Conservation (phyloP, 2,888 invertebrate species). For the Harpagoxenus sublaevis region DNA sequence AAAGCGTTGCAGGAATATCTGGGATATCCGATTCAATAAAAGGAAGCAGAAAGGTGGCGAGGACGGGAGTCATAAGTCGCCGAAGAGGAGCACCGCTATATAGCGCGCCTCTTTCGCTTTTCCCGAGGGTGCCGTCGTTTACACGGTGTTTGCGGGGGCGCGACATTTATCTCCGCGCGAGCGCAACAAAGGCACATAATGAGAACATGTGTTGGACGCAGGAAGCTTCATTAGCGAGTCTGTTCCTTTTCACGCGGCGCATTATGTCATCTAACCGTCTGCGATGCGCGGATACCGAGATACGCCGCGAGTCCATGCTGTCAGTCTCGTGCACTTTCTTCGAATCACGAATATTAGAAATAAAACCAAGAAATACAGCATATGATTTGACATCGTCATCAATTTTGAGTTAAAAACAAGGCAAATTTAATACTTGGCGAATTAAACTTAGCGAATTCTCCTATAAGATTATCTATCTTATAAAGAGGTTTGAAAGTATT, state of each 20-base stretch:
- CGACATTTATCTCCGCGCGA: constrained; percentile 73
- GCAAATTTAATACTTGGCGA: not conserved
- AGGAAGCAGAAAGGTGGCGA: constrained; percentile 42
- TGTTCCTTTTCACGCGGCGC: constrained; percentile 67
- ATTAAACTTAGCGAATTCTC: not conserved
- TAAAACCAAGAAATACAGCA: not conserved
- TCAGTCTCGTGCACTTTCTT: not conserved
- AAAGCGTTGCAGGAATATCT: constrained; percentile 46
- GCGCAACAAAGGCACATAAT: constrained; percentile 83
- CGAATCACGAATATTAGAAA: not conserved
- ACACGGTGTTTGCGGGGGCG: constrained; percentile 70
- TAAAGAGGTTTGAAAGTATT: not conserved
- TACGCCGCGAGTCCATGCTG: not conserved
- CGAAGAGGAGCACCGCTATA: constrained; percentile 26
- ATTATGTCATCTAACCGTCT: constrained; percentile 65
- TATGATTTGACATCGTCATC: not conserved
- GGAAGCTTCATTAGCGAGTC: constrained; percentile 79
- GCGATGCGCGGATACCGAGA: constrained; percentile 56
- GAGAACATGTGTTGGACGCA: constrained; percentile 82
- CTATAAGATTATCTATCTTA: not conserved
- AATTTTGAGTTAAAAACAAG: not conserved
- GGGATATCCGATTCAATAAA: constrained; percentile 54
- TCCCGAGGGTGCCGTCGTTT: constrained; percentile 63
- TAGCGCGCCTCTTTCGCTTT: constrained; percentile 48
- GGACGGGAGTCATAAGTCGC: constrained; percentile 53